Evolutionary conservation across 2,797 vertebrate species (phyloP).

Genomic region (Malacoctenus gilli): DNA sequence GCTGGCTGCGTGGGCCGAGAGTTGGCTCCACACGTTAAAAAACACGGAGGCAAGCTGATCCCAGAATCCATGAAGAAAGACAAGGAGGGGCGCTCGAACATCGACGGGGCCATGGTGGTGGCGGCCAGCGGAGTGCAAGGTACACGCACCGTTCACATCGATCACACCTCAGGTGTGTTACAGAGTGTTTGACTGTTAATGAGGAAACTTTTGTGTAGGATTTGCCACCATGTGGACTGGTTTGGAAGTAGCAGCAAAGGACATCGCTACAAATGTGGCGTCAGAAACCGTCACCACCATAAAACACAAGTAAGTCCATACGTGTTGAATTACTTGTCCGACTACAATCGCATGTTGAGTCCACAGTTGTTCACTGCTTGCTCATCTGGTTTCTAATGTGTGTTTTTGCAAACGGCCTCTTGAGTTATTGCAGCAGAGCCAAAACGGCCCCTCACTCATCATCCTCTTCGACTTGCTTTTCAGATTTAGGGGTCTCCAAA

Average conservation of each 20-base stretch:
- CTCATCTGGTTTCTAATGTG: slow-evolving; percentile 18
- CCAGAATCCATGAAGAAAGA: slow-evolving; percentile 96
- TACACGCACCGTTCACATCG: slow-evolving; percentile 57
- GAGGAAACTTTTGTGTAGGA: slow-evolving; percentile 72
- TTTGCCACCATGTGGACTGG: slow-evolving; percentile 97
- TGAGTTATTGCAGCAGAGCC: slow-evolving; percentile 37
- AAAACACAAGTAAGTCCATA: slow-evolving; percentile 90
- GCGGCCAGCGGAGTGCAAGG: slow-evolving; percentile 97
- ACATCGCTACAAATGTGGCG: slow-evolving; percentile 91
- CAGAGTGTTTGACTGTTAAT: no score
- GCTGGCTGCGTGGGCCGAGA: slow-evolving; percentile 91
- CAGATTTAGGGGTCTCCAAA: slow-evolving; percentile 87
- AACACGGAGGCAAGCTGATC: slow-evolving; percentile 93
- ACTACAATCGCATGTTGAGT: slow-evolving; percentile 17
- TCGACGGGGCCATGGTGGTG: slow-evolving; percentile 95
- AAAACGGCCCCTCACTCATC: slow-evolving; percentile 52
- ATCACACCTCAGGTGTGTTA: not conserved
- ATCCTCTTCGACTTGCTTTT: slow-evolving; percentile 68
- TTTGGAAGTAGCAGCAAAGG: slow-evolving; percentile 92
- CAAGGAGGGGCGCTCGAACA: slow-evolving; percentile 91
- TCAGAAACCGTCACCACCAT: slow-evolving; percentile 94
- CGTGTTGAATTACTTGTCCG: not conserved
- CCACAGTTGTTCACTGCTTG: slow-evolving; percentile 8
- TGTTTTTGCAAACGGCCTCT: slow-evolving; percentile 26
- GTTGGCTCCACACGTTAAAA: slow-evolving; percentile 95